Conservation (phyloP, 2,888 invertebrate species). For the Hemistola chrysoprasaria region DNA sequence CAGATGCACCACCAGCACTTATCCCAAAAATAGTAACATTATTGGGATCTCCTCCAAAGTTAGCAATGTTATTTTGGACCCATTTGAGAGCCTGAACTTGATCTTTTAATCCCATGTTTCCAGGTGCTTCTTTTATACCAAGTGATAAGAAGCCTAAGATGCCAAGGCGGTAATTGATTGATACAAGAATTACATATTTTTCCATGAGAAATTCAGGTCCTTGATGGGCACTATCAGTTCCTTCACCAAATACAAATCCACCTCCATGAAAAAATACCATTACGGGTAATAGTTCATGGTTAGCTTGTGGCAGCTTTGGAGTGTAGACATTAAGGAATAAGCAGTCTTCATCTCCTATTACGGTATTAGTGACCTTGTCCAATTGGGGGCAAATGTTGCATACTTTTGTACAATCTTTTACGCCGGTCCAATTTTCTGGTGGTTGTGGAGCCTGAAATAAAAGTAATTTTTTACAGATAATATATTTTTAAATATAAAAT, state of each 20-base stretch:
- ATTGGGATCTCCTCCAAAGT: conserved; percentile 72
- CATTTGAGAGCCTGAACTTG: conserved; percentile 78
- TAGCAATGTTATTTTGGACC: conserved; percentile 70
- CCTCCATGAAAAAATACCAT: conserved; percentile 77
- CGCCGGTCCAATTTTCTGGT: conserved; percentile 79
- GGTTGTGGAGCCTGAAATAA: conserved; percentile 59
- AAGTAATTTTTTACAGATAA: too few species aligned
- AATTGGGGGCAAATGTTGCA: conserved; percentile 85
- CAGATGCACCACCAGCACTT: conserved; percentile 77
- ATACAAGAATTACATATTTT: conserved; percentile 66
- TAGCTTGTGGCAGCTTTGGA: conserved; percentile 60
- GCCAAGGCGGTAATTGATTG: conserved; percentile 70
- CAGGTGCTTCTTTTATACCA: conserved; percentile 65
- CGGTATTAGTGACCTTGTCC: conserved; percentile 71
- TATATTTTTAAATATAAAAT: too few species aligned
- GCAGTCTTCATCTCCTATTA: conserved; percentile 84
- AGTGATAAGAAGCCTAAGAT: conserved; percentile 68
- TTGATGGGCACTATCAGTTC: conserved; percentile 59
- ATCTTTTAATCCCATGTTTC: conserved; percentile 78
- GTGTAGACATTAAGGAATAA: conserved; percentile 87
- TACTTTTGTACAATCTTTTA: conserved; percentile 84
- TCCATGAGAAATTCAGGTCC: conserved; percentile 71
- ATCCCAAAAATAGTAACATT: conserved; percentile 78
- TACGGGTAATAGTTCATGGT: conserved; percentile 48
- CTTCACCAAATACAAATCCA: conserved; percentile 68